Base-by-base conservation (phyloP, 2,797 vertebrate species). In the Atherinosoma microstoma region DNA sequence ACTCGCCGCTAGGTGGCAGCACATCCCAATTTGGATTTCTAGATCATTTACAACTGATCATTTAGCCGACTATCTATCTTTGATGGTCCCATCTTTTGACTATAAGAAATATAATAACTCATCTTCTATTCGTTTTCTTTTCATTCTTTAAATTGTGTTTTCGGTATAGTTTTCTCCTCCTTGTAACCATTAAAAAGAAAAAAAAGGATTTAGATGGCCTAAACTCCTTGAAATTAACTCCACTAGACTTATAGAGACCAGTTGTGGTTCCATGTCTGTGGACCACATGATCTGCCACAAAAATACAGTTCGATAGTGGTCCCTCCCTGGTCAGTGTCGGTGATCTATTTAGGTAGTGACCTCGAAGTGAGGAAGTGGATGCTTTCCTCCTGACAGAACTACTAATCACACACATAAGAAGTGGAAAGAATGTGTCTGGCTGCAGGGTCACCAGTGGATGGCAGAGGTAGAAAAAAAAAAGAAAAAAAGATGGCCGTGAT, bases 1-100 rank as follows among this genome's bases (percentile, higher is more conserved):
- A 0, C 4, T 0, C 0, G 11, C 84, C 93, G 53, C 85, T 53
- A 89, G 93, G 76, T 88, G 91, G 88, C 79, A 60, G 58, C 58
- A 87, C 15, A 89, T 11, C 20, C 62, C 27, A 54, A 65, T 51
- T 15, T 61, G 20, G 47, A 32, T 13, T 27, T 8, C n/a, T 24
- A 5, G 4, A 24, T 13, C 13, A 15, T 24, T 51, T 22, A 9
- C n/a, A 51, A 11, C 8, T 51, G n/a, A 51, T 49, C 7, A n/a
- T 49, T 20, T 42, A 42, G 13, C 40, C 3, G 15, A 18, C 40
- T 18, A 42, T 42, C 18, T 45, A 3, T 20, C 42, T 20, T 45
- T 16, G 42, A 2, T 42, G 11, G 4, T 20, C 18, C 5, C 18
- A 20, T 20, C 5, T 20, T 6, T 18, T 45, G 16, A 45, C 6